Conservation (phyloP, 2,113 vertebrate genomes). For the Halichoeres trimaculatus region DNA sequence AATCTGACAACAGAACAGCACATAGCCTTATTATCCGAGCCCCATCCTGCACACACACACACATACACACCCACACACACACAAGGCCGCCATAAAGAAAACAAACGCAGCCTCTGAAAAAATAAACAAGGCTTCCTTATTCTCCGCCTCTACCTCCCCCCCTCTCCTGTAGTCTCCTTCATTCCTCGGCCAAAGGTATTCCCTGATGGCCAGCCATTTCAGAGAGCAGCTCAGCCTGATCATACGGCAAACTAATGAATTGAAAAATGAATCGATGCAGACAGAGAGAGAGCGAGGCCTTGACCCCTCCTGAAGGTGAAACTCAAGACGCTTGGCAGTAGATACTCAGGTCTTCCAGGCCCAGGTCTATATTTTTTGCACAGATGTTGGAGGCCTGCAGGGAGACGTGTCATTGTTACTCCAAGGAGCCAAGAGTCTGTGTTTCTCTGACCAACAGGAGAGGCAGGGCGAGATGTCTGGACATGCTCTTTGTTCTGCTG, state of each 20-base stretch:
- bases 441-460: conserved; percentile 66
- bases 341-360: conserved; percentile 79
- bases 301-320: conserved; percentile 85
- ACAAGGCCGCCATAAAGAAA: conserved; percentile 72
- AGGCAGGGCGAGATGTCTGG: conserved; percentile 72
- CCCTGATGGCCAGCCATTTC: conserved; percentile 80
- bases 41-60: conserved; percentile 72
- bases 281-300: conserved; percentile 78
- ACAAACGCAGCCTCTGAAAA: conserved; percentile 67
- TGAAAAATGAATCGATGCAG: conserved; percentile 85
- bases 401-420: conserved; percentile 73
- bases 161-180: conserved; percentile 72
- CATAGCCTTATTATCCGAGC: conserved; percentile 76
- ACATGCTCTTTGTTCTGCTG: conserved; percentile 78
- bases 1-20: conserved; percentile 82
- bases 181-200: conserved; percentile 77
- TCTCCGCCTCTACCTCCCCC: conserved; percentile 65
- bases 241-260: conserved; percentile 85
- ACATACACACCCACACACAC: conserved; percentile 75
- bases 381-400: conserved; percentile 80
- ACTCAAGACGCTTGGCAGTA: conserved; percentile 75
- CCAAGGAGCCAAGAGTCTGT: conserved; percentile 66
- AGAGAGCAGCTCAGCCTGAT: conserved; percentile 81
- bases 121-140: conserved; percentile 65
- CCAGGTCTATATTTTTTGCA: conserved; percentile 83